Evolutionary conservation across 2,113 vertebrate species (phyloP), one percentile per base, ranked within the genome.

Genomic region (human (Homo sapiens)): DNA sequence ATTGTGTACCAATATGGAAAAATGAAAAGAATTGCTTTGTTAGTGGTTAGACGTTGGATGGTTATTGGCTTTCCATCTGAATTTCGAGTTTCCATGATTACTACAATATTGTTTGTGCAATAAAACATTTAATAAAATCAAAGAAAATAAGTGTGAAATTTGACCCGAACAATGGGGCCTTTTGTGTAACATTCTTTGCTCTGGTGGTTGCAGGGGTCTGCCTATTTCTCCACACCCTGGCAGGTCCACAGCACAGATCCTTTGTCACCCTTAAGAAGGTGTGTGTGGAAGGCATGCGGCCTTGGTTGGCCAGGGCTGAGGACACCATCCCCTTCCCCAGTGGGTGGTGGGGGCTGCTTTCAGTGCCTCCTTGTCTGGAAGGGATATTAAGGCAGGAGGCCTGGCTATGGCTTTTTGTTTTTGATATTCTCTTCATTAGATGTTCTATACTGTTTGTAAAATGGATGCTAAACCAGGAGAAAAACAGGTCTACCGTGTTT

Each of bases 101-200:
- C 55, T 86, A 72, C 57, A 86, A 38, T 94, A 92, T 73, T 90
- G 50, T 89, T 95, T 94, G 80, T 95, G 88, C 61, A 78, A 79
- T 92, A 89, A 81, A 93, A 57, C 35, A 86, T 75, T 14, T n/a
- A 96, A 70, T 59, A 50, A 81, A 81, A 73, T 81, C 23, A 90
- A 80, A 66, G 72, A 57, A 45, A 83, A 13, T 45, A 25, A 81
- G 10, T 66, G 73, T 79, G 68, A 95, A 92, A 52, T 82, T 82
- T 40, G 38, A 78, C 6, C 14, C 5, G 17, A 85, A 48, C 52
- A 20, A 40, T 55, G 55, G 48, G 52, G 45, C 43, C n/a, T 45
- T 68, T 75, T 64, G 81, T 73, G 32, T 20, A 50, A 17, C 4
- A 8, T 40, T 61, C 64, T 89, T 80, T 85, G 84, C 72, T 80